Base-by-base conservation (phyloP, 1,140 invertebrate species). In the Neodiprion fabricii region DNA sequence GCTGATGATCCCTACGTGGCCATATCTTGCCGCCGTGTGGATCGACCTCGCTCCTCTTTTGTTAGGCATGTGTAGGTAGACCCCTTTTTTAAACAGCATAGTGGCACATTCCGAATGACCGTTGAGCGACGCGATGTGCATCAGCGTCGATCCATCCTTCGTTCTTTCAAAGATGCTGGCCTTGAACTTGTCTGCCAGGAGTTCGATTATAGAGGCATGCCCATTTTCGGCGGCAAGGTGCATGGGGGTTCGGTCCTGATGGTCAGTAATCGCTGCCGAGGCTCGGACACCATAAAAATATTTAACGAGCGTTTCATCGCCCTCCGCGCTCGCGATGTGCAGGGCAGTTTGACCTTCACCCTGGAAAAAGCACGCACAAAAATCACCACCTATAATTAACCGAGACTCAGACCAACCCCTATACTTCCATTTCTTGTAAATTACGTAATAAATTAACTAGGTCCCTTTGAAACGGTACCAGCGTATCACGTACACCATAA, bases 21-120 rank as follows among this genome's bases (percentile, higher is more conserved):
- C 98, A 78, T 96, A 95, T 78, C 93, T 91, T 1, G 96, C 96
- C 1, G 97, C 97, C 0, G 96, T 97, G 85, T 98, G 97, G 76
- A 98, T 96, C 83, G 96, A 96, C 67, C 96, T 90, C 0, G 96
- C 96, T 61, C 96, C 96, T 79, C 95, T 93, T 90, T 99, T 99
- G 88, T 99, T 99, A 76, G 98, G 98, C 98, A 99, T 99, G 83
- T 99, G 97, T 0, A 99, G 90, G 76, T 99, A 99, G n/a, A 99
- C 98, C 5, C 98, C 98, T 87, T 98, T 98, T 85, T 98, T 99
- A 84, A 99, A 96, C 28, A 99, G 94, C 91, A 98, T 97, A 89
- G 98, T 95, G n/a, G 98, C 98, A 78, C 98, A 99, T 79, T 99
- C 97, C 1, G 98, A 97, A 87, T 99, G 98, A 0, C 98, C 98